Evolutionary conservation across 2,113 vertebrate genomes (phyloP).

Genomic region (Oryzias melastigma): DNA sequence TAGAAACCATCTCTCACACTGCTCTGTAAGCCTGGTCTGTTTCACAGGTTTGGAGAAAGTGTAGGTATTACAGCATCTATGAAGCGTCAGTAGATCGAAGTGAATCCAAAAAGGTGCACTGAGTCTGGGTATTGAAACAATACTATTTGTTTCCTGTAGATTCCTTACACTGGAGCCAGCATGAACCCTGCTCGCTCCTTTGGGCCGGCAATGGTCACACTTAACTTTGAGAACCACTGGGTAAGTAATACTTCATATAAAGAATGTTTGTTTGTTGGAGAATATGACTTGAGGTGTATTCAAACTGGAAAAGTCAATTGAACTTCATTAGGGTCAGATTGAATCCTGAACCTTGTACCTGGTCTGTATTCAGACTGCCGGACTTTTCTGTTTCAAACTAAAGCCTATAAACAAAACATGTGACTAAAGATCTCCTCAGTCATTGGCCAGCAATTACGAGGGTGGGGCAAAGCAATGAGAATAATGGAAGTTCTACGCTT

Average conservation of each 20-base stretch:
- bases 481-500: too few species aligned
- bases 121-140: background rate
- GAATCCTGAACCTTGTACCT: background rate
- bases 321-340: too few species aligned
- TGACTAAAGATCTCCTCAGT: too few species aligned
- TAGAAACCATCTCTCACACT: conserved; percentile 34
- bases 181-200: conserved; percentile 96
- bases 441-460: too few species aligned
- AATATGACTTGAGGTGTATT: too few species aligned
- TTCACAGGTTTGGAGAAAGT: background rate
- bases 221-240: conserved; percentile 90
- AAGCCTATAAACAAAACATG: too few species aligned
- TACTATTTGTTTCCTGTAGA: conserved; percentile 72
- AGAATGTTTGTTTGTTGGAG: background rate
- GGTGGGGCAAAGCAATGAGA: too few species aligned
- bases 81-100: background rate
- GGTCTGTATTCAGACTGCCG: background rate
- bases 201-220: conserved; percentile 89
- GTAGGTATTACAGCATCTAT: background rate
- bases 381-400: too few species aligned
- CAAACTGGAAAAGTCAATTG: too few species aligned
- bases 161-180: conserved; percentile 91
- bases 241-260: conserved; percentile 71
- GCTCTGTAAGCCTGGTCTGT: conserved; percentile 10
- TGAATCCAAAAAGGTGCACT: background rate